A percentile compares a stretch with the other conserved stretches of the same genome.
Conservation (phyloP, 2,113 vertebrate species). For the Eolophus roseicapilla region DNA sequence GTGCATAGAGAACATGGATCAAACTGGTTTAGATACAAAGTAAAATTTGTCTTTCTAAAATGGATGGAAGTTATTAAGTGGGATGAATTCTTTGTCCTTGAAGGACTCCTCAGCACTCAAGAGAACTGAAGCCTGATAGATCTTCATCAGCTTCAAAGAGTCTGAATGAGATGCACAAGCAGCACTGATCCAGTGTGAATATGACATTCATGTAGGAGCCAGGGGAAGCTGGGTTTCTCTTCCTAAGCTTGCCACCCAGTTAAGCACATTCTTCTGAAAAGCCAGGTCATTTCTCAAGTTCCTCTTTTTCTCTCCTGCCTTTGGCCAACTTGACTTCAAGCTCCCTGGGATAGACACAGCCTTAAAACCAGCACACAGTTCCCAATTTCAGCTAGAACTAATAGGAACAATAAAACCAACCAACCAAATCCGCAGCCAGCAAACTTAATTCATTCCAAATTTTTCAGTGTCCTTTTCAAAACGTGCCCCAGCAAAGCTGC, state of each 20-base stretch:
- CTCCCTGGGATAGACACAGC: not conserved
- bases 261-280: not conserved
- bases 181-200: not conserved
- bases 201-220: not conserved
- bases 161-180: not conserved
- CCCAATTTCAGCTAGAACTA: not conserved
- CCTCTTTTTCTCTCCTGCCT: not conserved
- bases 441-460: not conserved
- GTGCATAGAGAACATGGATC: not conserved
- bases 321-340: not conserved
- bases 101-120: not conserved
- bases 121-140: not conserved
- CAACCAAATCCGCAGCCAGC: not conserved
- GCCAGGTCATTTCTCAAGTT: not conserved
- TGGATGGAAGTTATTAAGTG: not conserved
- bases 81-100: not conserved
- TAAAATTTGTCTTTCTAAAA: not conserved
- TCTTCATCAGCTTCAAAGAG: not conserved
- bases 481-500: not conserved
- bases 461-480: not conserved
- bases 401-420: not conserved
- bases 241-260: not conserved
- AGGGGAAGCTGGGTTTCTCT: not conserved
- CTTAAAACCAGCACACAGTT: not conserved
- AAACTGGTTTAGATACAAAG: not conserved